phyloP scores from a whole-genome alignment of 2,797 vertebrate genomes.

The Coluber constrictor region DNA sequence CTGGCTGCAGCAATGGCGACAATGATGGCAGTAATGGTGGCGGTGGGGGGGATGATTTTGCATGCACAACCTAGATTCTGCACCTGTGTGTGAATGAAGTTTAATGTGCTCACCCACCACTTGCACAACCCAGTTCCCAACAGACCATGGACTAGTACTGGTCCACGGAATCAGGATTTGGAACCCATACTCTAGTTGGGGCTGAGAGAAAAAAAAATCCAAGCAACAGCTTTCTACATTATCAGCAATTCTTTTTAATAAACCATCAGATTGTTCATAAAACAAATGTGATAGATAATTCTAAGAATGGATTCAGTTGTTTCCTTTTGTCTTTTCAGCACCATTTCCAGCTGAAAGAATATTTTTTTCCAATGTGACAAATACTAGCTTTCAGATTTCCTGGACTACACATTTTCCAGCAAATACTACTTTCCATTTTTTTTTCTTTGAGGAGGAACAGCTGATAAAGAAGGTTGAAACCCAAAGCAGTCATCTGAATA shows the following conservation, averaged over 20 bases:
- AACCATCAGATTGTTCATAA: background rate
- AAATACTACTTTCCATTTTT: conserved; percentile 33
- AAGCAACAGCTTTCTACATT: background rate
- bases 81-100: background rate
- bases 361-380: conserved; percentile 24
- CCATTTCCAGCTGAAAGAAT: background rate
- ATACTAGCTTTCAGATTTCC: conserved; percentile 2
- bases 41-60: background rate
- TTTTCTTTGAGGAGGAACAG: background rate
- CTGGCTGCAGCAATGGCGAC: background rate
- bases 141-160: background rate
- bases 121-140: background rate
- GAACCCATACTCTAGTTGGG: background rate
- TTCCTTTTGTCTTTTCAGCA: background rate
- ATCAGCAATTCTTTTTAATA: background rate
- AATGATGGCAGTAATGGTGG: background rate
- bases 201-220: background rate
- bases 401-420: background rate
- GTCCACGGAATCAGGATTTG: background rate
- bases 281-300: background rate
- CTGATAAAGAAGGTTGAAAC: conserved; percentile 14
- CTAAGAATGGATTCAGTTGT: background rate
- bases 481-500: background rate
- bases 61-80: background rate
- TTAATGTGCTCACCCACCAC: background rate